Percentiles rank a stretch among this genome's conserved stretches.
Conservation (phyloP, 2,797 vertebrate species). For the Sebastes hopkinsi region DNA sequence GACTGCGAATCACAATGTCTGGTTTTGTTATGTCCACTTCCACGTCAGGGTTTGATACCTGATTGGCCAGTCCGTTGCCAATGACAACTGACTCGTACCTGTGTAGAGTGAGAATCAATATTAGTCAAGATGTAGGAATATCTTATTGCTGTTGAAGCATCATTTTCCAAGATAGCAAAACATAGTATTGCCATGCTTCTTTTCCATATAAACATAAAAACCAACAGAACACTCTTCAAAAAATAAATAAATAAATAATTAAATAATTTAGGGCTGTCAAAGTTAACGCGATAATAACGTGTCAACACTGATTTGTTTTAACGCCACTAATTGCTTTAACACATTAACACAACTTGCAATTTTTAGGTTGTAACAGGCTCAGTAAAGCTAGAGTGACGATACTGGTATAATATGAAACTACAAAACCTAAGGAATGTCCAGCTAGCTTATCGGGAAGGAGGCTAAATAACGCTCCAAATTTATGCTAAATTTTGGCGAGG, state of each 20-base stretch:
- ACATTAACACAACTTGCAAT: too few relatives aligned
- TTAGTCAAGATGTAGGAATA: background rate
- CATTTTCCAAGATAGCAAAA: background rate
- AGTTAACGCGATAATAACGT: too few relatives aligned
- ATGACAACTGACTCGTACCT: constrained; percentile 95
- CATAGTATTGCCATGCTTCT: background rate
- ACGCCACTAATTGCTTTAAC: too few relatives aligned
- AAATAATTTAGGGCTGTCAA: background rate
- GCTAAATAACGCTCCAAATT: too few relatives aligned
- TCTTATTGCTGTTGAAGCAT: too few relatives aligned
- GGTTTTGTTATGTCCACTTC: constrained; percentile 94
- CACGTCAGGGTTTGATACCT: constrained; percentile 95
- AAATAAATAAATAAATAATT: background rate
- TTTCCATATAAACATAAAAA: background rate
- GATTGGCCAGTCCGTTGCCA: constrained; percentile 93
- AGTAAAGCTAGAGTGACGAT: too few relatives aligned
- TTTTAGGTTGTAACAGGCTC: too few relatives aligned
- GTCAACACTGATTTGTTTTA: too few relatives aligned
- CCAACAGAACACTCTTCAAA: background rate
- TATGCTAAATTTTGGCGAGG: too few relatives aligned
- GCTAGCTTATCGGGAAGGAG: too few relatives aligned
- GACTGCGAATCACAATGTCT: constrained; percentile 90
- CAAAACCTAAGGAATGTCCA: too few relatives aligned
- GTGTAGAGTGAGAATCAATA: background rate
- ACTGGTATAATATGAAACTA: too few relatives aligned